Conservation (phyloP, 2,888 invertebrate genomes). For the Pyrocoelia pectoralis region DNA sequence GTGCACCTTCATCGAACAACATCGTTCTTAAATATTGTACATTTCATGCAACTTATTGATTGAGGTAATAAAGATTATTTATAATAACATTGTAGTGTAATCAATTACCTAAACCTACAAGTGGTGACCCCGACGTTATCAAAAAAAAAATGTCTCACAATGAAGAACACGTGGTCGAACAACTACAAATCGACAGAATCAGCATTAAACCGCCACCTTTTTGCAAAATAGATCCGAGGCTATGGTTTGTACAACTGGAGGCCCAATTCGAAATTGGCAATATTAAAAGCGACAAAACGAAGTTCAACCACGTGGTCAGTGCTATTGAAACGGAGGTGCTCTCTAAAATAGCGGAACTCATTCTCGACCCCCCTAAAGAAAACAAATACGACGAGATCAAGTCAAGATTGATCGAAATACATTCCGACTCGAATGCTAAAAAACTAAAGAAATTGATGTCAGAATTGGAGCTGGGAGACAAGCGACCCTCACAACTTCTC, state of each 20-base stretch:
- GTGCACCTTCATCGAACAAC: too few species aligned
- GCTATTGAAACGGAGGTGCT: neutral
- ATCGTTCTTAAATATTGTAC: too few species aligned
- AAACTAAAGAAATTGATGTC: neutral
- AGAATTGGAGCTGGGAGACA: neutral
- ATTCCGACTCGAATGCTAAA: neutral
- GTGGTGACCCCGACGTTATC: too few species aligned
- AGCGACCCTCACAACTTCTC: neutral
- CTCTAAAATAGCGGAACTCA: neutral
- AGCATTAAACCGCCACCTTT: neutral
- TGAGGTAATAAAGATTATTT: too few species aligned
- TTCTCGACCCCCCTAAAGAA: neutral
- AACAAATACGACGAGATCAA: neutral
- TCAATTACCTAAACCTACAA: too few species aligned
- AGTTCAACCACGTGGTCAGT: neutral
- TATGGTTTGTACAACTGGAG: slow-evolving; percentile 2
- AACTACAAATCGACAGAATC: too few species aligned
- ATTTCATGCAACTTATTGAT: too few species aligned
- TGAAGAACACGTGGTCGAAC: too few species aligned
- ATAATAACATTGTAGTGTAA: too few species aligned
- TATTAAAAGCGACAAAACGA: neutral
- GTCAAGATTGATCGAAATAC: neutral
- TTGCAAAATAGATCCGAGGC: neutral
- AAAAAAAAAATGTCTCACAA: too few species aligned
- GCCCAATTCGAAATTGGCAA: neutral